phyloP scores from a whole-genome alignment of 2,888 invertebrate species.

The Drosophila aldrichi region DNA sequence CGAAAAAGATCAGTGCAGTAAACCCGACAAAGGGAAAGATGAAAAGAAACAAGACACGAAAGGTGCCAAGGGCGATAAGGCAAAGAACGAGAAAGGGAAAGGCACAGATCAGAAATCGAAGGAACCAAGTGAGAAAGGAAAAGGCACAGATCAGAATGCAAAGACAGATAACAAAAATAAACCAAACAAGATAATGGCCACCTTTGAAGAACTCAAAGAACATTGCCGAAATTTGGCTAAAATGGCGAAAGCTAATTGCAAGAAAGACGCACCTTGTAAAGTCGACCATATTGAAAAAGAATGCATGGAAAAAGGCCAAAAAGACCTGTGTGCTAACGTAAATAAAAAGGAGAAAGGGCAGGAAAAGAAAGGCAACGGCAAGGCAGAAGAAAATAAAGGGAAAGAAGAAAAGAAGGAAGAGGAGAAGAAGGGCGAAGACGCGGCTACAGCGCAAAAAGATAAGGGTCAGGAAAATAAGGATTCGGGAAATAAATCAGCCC shows the following conservation, averaged over 20 bases:
- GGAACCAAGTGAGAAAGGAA: background rate
- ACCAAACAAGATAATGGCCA: constrained; percentile 20
- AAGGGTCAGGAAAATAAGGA: background rate
- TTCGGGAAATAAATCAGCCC: constrained; percentile 11
- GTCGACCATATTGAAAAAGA: constrained; percentile 1
- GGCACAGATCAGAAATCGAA: too few relatives aligned
- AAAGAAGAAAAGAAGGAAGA: background rate
- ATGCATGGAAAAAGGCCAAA: constrained; percentile 8
- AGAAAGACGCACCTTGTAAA: background rate
- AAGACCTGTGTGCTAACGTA: constrained; percentile 4
- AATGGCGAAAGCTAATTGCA: constrained; percentile 4
- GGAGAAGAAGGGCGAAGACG: background rate
- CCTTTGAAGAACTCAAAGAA: constrained; percentile 18
- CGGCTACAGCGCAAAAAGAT: background rate
- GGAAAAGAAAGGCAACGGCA: background rate
- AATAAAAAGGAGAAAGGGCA: background rate
- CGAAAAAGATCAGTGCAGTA: constrained; percentile 10
- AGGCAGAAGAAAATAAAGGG: background rate
- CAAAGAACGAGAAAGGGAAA: background rate
- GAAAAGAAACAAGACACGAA: background rate
- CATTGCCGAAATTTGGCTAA: constrained; percentile 24
- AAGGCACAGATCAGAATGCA: background rate
- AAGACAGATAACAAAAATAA: background rate
- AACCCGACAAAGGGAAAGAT: constrained; percentile 2
- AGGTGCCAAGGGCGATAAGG: background rate